Evolutionary conservation across 2,888 invertebrate genomes (phyloP), one percentile per base, ranked within the genome.

Genomic region (Athalia circularis): DNA sequence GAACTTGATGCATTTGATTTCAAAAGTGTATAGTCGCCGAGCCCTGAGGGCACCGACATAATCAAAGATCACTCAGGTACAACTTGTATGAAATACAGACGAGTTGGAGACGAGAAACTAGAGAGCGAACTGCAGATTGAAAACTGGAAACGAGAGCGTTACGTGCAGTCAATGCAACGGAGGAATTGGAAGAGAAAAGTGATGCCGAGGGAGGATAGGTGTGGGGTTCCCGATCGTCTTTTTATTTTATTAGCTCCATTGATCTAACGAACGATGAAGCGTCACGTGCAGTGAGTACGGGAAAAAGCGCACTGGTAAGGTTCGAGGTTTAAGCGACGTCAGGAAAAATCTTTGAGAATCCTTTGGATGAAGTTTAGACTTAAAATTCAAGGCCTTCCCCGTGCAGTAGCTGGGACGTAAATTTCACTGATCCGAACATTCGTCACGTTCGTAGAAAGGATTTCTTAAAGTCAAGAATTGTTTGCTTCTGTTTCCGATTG

Each of bases 401-500:
- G 57, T 57, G 57, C 52, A 68, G 29, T 72, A 45, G 9, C 9
- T 47, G 57, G 45, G 11, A 52, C 68, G 52, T 72, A 72, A 72
- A 72, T 72, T 72, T 72, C 72, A 57, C n/a, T 47, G 57, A 72
- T 52, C 72, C 59, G 45, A 72, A 59, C 72, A 72, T 59, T 72
- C 72, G 72, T 72, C 72, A 72, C 72, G 57, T 72, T 59, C 47
- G 47, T 45, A 11, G 57, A 72, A 72, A 15, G 59, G 72, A 72
- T 72, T 59, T 72, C 59, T 57, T 13, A 59, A 52, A 52, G 62
- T 72, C 15, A 59, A 13, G 72, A 59, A 72, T 72, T 72, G 72
- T 59, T 72, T 72, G 59, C 72, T 72, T 59, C 72, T 72, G 72
- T 72, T 72, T 72, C 72, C 72, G 72, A 72, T 72, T 72, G 72